phyloP scores from a whole-genome alignment of 1,140 invertebrate genomes.

The Archegozetes longisetosus region DNA sequence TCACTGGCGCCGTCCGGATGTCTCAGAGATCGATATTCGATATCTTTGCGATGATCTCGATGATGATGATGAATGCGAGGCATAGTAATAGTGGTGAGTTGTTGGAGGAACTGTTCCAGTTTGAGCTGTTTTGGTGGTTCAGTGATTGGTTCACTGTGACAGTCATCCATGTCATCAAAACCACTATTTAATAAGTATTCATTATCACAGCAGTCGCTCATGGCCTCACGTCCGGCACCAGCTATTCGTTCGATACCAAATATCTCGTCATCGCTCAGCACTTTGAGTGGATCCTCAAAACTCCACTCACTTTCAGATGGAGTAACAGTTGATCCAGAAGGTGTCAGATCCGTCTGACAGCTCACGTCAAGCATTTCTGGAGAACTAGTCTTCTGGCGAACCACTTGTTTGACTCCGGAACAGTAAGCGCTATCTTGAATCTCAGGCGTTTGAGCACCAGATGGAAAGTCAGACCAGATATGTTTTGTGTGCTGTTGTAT shows the following conservation, averaged over 20 bases:
- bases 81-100: conserved; percentile 8
- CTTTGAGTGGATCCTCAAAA: not conserved
- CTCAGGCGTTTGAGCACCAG: too few species aligned
- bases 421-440: too few species aligned
- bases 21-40: not conserved
- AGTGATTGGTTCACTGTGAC: conserved; percentile 4
- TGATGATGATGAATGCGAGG: not conserved
- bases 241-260: not conserved
- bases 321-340: not conserved
- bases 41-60: not conserved
- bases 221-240: not conserved
- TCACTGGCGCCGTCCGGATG: not conserved
- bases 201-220: not conserved
- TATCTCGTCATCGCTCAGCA: not conserved
- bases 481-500: conserved; percentile 3
- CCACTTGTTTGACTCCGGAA: too few species aligned
- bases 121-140: conserved; percentile 20
- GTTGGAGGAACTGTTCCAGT: conserved; percentile 17
- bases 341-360: not conserved
- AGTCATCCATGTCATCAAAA: not conserved
- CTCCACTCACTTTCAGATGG: not conserved
- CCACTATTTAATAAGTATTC: not conserved
- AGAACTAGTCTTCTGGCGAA: not conserved
- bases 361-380: not conserved
- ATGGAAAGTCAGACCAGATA: not conserved